Evolutionary conservation across 2,888 invertebrate species (phyloP), one percentile per base, ranked within the genome.

Genomic region (Catocala sponsa): DNA sequence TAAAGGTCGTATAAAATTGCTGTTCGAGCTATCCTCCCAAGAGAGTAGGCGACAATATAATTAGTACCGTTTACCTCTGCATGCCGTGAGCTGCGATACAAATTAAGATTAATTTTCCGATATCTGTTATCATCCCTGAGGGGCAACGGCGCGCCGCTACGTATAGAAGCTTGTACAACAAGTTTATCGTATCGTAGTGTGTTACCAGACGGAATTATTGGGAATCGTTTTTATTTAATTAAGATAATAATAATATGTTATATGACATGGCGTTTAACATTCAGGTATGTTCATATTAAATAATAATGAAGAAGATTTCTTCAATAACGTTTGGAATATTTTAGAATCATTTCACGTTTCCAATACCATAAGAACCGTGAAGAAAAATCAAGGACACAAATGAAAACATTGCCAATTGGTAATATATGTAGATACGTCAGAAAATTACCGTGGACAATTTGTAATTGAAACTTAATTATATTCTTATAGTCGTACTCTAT

Each of bases 51-150:
- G 53, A 59, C 54, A 54, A 48, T 59, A 43, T 59, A 59, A 59
- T 59, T 59, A 59, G 54, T 38, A 42, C 10, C 41, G 59, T 49
- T 48, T 53, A 53, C 47, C 53, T 41, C 47, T 15, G 35, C 46
- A 38, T 15, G 15, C 48, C 53, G 33, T 48, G 32, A 42, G 53
- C 35, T 38, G 50, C 46, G 63, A 46, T 75, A 72, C 72, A 72
- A 75, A 75, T 75, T 75, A 72, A 75, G 72, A 72, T 72, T 67
- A 72, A 72, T 72, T 55, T 50, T 0, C 11, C 43, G 54, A 70
- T 70, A 60, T 56, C 50, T 48, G 11, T 25, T 49, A 33, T n/a
- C 54, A 41, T 46, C n/a, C 57, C 72, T 15, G 15, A 54, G 49
- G 53, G 48, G 15, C 13, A 6, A 15, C 25, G 47, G 13, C 9